Evolutionary conservation across 2,113 vertebrate species (phyloP), one percentile per base, ranked within the genome.

Genomic region (Misgurnus anguillicaudatus): DNA sequence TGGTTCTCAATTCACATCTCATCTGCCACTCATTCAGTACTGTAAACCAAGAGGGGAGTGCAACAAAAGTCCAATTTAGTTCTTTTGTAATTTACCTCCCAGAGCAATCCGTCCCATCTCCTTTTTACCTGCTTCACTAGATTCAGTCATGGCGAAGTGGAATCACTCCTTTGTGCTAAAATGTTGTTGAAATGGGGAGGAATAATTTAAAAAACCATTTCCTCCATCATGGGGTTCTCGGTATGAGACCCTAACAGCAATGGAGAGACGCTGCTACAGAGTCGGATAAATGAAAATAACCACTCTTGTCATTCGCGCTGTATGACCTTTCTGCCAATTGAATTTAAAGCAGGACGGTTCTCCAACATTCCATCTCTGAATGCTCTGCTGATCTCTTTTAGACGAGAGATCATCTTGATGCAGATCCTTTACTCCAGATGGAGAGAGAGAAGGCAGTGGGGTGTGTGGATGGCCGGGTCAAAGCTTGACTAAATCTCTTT

Each of bases 331-430:
- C 11, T 9, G 17, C 21, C 45, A 7, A 55, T 31, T 61, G 47
- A 66, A 80, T 80, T 42, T 65, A 66, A 41, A 48, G 47, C 61
- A 53, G 48, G 51, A 53, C 24, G 24, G 24, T 31, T 31, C 21
- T 65, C 21, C 5, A 42, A 41, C 36, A 1, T 13, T 45, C 31
- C 41, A 13, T 14, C 39, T 65, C 8, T 57, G 39, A 39, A 80
- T 38, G 62, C 78, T 65, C 69, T 42, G 48, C 11, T 73, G 69
- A 79, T 72, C 67, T 16, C 45, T 64, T 39, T 74, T 9, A 72
- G 61, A 66, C 17, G 48, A 45, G 61, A 58, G 24, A 39, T 53
- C 61, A 42, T 65, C 69, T 73, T 65, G 51, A 73, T 64, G 48
- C 69, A 65, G 62, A 73, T 65, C 61, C 8, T 55, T 72, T n/a